Percentiles rank a stretch among this genome's conserved stretches.
Evolutionary conservation across 2,888 invertebrate genomes (phyloP).

Genomic region (Micoletzkya japonica): DNA sequence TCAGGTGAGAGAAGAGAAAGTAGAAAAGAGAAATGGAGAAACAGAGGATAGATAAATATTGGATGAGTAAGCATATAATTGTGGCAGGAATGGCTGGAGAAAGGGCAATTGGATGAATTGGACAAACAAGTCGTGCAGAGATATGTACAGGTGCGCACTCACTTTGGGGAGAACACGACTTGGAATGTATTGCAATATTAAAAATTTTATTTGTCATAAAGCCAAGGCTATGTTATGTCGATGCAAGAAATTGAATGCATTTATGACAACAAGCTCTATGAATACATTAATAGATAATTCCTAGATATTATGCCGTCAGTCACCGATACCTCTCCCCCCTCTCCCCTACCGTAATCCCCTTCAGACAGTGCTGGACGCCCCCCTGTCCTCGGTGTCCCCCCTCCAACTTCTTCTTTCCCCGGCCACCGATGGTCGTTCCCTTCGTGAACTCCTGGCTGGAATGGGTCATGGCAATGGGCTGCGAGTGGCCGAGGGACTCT

Average conservation of each 20-base stretch:
- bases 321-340: not conserved
- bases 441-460: slow-evolving; percentile 10
- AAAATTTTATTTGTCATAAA: too few species aligned
- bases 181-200: too few species aligned
- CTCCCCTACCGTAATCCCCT: too few species aligned
- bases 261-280: not conserved
- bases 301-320: not conserved
- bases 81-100: not conserved
- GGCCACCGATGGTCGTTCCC: slow-evolving; percentile 32
- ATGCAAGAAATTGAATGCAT: too few species aligned
- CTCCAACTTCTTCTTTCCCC: slow-evolving; percentile 42
- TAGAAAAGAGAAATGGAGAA: not conserved
- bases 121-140: not conserved
- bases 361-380: slow-evolving; percentile 50
- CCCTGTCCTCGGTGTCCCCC: slow-evolving; percentile 40
- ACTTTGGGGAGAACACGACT: not conserved
- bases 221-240: too few species aligned
- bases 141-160: not conserved
- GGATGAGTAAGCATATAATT: not conserved
- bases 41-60: not conserved
- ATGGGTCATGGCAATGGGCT: slow-evolving; percentile 17
- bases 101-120: not conserved
- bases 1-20: not conserved
- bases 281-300: not conserved
- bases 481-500: slow-evolving; percentile 21